These are phyloP conservation scores for Dasypolia templi DNA, from an alignment of 2,888 invertebrate species.

Conservation along the genomic window DNA sequence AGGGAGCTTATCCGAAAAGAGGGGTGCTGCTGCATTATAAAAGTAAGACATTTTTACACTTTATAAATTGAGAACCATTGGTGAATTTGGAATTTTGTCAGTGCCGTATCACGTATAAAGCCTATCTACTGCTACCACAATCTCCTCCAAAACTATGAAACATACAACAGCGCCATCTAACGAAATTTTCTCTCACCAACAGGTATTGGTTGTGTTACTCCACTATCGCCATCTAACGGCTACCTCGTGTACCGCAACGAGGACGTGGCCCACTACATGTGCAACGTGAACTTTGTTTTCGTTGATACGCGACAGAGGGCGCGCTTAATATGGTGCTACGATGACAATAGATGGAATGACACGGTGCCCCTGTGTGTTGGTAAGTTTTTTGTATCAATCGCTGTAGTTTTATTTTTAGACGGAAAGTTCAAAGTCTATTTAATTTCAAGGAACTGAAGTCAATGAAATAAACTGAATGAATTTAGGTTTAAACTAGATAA, in stretches of 20 bases:
- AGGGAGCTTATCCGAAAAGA: slow-evolving; percentile 90
- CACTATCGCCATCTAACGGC: slow-evolving; percentile 92
- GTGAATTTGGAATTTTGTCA: not conserved
- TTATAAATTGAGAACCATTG: not conserved
- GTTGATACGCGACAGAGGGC: slow-evolving; percentile 92
- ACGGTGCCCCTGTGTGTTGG: slow-evolving; percentile 91
- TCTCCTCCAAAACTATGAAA: not conserved
- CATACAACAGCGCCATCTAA: slow-evolving; percentile 54
- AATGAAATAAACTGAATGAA: slow-evolving; percentile 4
- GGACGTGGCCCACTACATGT: slow-evolving; percentile 92
- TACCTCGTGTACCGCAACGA: slow-evolving; percentile 92
- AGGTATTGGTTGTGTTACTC: slow-evolving; percentile 93
- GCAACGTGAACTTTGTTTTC: slow-evolving; percentile 92
- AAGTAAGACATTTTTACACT: slow-evolving; percentile 81
- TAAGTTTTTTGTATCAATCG: slow-evolving; percentile 81
- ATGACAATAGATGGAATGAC: slow-evolving; percentile 92
- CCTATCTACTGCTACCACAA: slow-evolving; percentile 59
- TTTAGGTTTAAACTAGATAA: not conserved
- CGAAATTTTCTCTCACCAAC: slow-evolving; percentile 51
- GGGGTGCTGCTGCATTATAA: slow-evolving; percentile 92
- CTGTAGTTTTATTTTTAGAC: slow-evolving; percentile 39
- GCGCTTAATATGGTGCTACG: slow-evolving; percentile 92
- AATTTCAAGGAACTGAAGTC: slow-evolving; percentile 19
- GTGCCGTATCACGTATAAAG: not conserved
- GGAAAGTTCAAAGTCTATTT: slow-evolving; percentile 24